Conservation (phyloP, 2,888 invertebrate species). For the Allacma fusca region DNA sequence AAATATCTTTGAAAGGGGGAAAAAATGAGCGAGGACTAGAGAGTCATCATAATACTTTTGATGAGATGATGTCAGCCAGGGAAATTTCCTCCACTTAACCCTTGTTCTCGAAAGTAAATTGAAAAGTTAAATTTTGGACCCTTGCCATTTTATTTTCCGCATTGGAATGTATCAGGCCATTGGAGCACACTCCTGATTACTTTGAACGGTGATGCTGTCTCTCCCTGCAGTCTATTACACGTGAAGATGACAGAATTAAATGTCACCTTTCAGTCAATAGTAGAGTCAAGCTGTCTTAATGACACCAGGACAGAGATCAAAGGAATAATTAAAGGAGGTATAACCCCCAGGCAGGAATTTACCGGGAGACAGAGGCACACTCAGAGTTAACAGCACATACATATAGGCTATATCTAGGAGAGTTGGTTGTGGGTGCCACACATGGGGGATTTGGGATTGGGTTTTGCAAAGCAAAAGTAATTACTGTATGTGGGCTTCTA, state of each 20-base stretch:
- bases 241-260: neutral
- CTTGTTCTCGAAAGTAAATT: neutral
- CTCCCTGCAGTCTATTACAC: neutral
- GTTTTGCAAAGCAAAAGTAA: neutral
- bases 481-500: neutral
- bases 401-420: too few relatives aligned
- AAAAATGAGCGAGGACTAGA: too few relatives aligned
- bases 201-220: neutral
- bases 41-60: neutral
- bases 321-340: too few relatives aligned
- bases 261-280: neutral
- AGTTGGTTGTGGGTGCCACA: neutral
- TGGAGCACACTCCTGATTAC: neutral
- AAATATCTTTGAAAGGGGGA: too few relatives aligned
- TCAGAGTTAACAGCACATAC: too few relatives aligned
- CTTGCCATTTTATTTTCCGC: slow-evolving; percentile 2
- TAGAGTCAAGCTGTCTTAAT: neutral
- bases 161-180: slow-evolving; percentile 1
- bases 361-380: too few relatives aligned
- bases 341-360: neutral
- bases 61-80: neutral
- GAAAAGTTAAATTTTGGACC: neutral
- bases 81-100: slow-evolving; percentile 1
- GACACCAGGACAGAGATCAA: too few relatives aligned
- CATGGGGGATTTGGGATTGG: slow-evolving; percentile 12